Base-by-base conservation (phyloP, 2,888 invertebrate species). In the Yponomeuta sedellus region DNA sequence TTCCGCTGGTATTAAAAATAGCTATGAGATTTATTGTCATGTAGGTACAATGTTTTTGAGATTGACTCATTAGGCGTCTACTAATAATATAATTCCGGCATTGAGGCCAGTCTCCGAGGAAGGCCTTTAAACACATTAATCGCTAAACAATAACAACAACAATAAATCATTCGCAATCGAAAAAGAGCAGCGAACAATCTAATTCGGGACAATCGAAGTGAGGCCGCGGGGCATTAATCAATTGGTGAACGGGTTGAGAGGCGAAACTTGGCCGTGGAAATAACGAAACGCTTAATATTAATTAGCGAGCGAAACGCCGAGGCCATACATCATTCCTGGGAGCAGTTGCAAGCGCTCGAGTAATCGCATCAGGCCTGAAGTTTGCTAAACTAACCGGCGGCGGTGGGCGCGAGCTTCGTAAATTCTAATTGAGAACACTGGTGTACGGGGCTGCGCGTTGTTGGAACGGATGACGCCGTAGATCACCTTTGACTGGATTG, bases 221-320 rank as follows among this genome's bases (percentile, higher is more conserved):
- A 52, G 44, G 16, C 2, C 16, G 3, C 44, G 16, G 16, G 44
- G 44, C 44, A 52, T 52, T 52, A 52, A 52, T 52, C 44, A 52
- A 52, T 52, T 8, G 44, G 44, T 16, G 16, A 52, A 52, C 12
- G 44, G 44, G 44, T 12, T 52, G 44, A 52, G 44, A 52, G 44
- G 44, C 44, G 16, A 52, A 52, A 52, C 44, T 52, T 52, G 16
- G 12, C 12, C 44, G 44, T 52, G 44, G 44, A 52, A 52, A 52
- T 52, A 52, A 52, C 44, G 8, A 52, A 52, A 52, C 44, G 44
- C 44, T 52, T 52, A 52, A 52, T 52, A 52, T 52, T 52, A 52
- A 52, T 52, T 52, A 52, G 44, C 44, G 44, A 16, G 44, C 44
- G 44, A 52, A 16, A 52, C 5, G 44, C 16, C 44, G 44, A 5